Evolutionary conservation across 2,113 vertebrate species (phyloP), one percentile per base, ranked within the genome.

Genomic region (Aix galericulata): DNA sequence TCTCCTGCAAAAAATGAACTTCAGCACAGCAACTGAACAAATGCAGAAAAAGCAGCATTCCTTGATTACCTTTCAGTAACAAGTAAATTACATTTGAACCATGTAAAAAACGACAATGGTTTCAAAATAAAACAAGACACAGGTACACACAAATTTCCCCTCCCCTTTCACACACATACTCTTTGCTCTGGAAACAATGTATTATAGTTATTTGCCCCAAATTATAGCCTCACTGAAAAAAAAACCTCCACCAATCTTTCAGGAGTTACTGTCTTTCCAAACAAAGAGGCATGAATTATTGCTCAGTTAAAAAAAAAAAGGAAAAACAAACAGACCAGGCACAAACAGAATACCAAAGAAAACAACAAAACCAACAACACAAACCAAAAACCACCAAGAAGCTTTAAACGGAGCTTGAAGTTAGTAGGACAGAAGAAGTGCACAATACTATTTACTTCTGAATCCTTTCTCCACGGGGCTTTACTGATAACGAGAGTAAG

Each of bases 141-240:
- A 42, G 0, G 5, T 21, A 48, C 36, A 72, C 55, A 58, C 10
- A 46, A 75, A 56, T 38, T 32, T 67, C 79, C 38, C 38, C 26
- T 48, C 8, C 16, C 20, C 50, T 75, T 71, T 40, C 53, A 46
- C 53, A 71, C 34, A 56, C 53, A 11, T 1, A 7, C 36, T 50
- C 74, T 60, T 85, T 40, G 62, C 82, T 76, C 76, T 88, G 55
- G 74, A 81, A 93, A 94, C 18, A 27, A 53, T 67, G 48, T 38
- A 76, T 67, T 60, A 92, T 38, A 88, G 80, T 82, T 80, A 95
- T 81, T 92, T 91, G 86, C 92, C 91, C 73, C 56, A 95, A 97
- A 93, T 86, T 71, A 79, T 25, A 94, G 87, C 88, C 85, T 94
- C 17, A 29, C 69, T 82, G 92, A 88, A 40, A 11, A 52, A 93